A percentile compares a stretch with the other conserved stretches of the same genome.
phyloP scores from a whole-genome alignment of 2,888 invertebrate genomes.

The Phyto melanocephala region DNA sequence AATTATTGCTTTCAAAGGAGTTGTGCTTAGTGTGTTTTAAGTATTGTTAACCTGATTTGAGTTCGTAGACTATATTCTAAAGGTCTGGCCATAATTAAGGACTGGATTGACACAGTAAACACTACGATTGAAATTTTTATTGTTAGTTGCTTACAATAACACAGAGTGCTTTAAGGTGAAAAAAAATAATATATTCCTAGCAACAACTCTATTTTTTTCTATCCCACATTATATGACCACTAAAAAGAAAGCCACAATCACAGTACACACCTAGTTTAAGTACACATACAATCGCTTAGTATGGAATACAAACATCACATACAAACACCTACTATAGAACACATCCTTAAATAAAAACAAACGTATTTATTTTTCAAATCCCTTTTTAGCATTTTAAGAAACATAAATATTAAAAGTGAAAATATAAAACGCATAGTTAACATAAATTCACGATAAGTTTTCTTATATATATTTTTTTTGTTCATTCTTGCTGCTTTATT shows the following conservation, averaged over 20 bases:
- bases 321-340: neutral
- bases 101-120: too few species aligned
- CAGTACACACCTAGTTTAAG: slow-evolving; percentile 23
- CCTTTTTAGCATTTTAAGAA: slow-evolving; percentile 45
- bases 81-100: too few species aligned
- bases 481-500: neutral
- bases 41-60: too few species aligned
- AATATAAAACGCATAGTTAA: slow-evolving; percentile 57
- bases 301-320: too few species aligned
- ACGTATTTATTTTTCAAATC: slow-evolving; percentile 27
- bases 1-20: too few species aligned
- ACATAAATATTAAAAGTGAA: slow-evolving; percentile 53
- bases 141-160: too few species aligned
- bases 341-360: neutral
- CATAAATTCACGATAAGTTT: slow-evolving; percentile 59
- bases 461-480: slow-evolving; percentile 20
- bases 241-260: slow-evolving; percentile 18
- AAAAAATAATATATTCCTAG: too few species aligned
- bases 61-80: too few species aligned
- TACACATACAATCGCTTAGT: neutral
- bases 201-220: too few species aligned
- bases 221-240: neutral
- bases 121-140: too few species aligned
- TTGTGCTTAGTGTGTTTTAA: too few species aligned
- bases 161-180: too few species aligned